phyloP scores from a whole-genome alignment of 2,797 vertebrate genomes.

The Coracias cyanogaster region DNA sequence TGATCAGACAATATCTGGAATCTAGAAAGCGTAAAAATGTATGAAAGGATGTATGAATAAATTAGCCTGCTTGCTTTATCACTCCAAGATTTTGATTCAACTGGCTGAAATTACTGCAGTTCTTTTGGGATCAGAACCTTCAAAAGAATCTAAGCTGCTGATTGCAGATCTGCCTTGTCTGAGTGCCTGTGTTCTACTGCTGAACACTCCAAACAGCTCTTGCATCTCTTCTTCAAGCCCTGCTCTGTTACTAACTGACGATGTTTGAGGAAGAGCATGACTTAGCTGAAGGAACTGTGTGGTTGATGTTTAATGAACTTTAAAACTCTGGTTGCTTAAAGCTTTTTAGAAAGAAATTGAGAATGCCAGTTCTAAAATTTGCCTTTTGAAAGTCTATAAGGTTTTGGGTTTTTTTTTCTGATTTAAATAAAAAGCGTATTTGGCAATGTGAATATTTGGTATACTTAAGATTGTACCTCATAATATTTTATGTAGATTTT shows the following conservation, averaged over 20 bases:
- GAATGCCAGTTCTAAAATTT: not conserved
- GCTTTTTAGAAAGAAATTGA: not conserved
- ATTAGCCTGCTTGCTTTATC: not conserved
- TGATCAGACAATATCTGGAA: not conserved
- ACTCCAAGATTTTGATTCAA: not conserved
- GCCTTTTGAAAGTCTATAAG: not conserved
- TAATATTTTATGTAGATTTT: not conserved
- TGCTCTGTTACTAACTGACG: not conserved
- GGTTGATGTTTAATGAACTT: not conserved
- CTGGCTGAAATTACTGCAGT: not conserved
- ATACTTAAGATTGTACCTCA: not conserved
- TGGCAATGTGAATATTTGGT: not conserved
- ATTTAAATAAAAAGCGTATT: not conserved
- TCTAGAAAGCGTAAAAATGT: not conserved
- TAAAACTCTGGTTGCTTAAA: not conserved
- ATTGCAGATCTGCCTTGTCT: not conserved
- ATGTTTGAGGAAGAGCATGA: not conserved
- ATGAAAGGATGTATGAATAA: not conserved
- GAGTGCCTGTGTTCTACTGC: not conserved
- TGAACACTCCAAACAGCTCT: not conserved
- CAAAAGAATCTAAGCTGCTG: not conserved
- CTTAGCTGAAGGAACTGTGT: not conserved
- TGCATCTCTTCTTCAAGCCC: not conserved
- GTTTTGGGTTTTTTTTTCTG: rapidly evolving
- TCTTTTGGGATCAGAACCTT: not conserved